phyloP scores from a whole-genome alignment of 1,140 invertebrate genomes.

The Leptinotarsa defecta region DNA sequence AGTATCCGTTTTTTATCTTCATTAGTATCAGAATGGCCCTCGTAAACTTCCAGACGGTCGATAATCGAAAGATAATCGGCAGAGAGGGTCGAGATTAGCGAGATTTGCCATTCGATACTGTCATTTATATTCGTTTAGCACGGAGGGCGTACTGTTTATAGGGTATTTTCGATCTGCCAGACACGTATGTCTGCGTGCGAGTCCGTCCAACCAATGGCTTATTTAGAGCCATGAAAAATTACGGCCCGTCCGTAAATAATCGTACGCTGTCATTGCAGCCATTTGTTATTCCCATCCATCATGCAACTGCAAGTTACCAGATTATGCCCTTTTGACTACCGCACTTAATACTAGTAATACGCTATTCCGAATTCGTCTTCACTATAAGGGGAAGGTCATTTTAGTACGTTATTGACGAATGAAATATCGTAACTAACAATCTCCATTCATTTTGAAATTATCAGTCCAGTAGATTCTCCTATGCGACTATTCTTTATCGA shows the following conservation, averaged over 20 bases:
- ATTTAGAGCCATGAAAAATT: slow-evolving; percentile 46
- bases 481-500: too few relatives aligned
- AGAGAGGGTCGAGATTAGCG: slow-evolving; percentile 38
- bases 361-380: not conserved
- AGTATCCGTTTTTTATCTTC: slow-evolving; percentile 13
- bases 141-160: slow-evolving; percentile 20
- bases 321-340: slow-evolving; percentile 9
- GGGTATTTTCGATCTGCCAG: slow-evolving; percentile 3
- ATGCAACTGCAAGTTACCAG: slow-evolving; percentile 23
- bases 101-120: slow-evolving; percentile 49
- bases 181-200: slow-evolving; percentile 26
- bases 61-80: slow-evolving; percentile 42
- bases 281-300: slow-evolving; percentile 27
- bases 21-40: slow-evolving; percentile 23
- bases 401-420: too few relatives aligned
- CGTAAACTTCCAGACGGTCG: slow-evolving; percentile 33
- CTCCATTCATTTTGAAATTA: too few relatives aligned
- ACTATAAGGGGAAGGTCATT: too few relatives aligned
- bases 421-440: too few relatives aligned
- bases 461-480: too few relatives aligned
- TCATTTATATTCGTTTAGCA: slow-evolving; percentile 50
- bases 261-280: slow-evolving; percentile 27
- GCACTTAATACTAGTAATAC: not conserved
- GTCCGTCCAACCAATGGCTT: slow-evolving; percentile 31
- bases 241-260: slow-evolving; percentile 37